Evolutionary conservation across 1,140 invertebrate genomes (phyloP).

Genomic region (Orchesella cincta): DNA sequence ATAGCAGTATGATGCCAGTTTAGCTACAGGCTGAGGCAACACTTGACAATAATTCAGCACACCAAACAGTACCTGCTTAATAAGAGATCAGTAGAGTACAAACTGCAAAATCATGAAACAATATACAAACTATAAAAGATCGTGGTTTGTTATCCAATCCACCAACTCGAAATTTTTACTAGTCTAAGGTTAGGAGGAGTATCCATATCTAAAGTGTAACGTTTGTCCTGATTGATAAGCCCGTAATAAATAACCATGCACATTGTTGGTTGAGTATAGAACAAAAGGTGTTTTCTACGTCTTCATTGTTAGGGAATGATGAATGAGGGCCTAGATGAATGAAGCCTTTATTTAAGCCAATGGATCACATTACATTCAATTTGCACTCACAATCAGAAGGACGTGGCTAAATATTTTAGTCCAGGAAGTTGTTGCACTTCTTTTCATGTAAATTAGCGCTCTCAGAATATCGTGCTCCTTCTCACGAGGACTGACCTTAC

Average conservation of each 20-base stretch:
- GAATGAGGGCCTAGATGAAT: not conserved
- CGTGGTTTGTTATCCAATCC: too few species aligned
- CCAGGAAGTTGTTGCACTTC: not conserved
- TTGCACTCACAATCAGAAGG: not conserved
- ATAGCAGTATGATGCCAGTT: not conserved
- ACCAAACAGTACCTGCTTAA: not conserved
- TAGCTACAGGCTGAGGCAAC: not conserved
- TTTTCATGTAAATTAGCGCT: not conserved
- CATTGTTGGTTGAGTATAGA: not conserved
- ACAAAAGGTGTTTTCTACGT: not conserved
- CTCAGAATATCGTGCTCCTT: not conserved
- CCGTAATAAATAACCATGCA: not conserved
- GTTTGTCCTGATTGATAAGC: too few species aligned
- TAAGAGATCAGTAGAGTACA: not conserved
- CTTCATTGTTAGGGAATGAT: not conserved
- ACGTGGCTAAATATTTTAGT: not conserved
- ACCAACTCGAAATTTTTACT: not conserved
- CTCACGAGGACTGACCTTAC: too few species aligned
- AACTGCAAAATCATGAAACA: not conserved
- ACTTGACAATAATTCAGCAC: not conserved
- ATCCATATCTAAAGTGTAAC: too few species aligned
- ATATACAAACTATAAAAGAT: not conserved
- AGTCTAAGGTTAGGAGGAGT: not conserved
- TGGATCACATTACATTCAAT: not conserved
- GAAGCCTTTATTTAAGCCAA: not conserved